A percentile compares a stretch with the other conserved stretches of the same genome.
Evolutionary conservation across 2,797 vertebrate species (phyloP).

Genomic region (Bradypus variegatus): DNA sequence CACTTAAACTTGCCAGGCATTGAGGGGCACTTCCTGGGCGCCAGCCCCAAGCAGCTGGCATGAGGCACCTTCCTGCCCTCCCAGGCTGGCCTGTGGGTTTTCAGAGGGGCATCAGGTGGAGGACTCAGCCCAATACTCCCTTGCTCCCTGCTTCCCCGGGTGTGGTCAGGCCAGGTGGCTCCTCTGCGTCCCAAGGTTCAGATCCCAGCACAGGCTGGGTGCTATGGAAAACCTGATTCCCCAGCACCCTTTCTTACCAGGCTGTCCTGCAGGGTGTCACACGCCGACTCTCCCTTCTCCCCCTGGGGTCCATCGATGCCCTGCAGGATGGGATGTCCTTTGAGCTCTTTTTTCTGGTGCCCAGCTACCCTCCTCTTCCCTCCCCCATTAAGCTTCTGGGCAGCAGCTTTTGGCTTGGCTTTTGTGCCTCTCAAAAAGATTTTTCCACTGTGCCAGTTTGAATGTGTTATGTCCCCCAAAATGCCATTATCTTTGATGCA

Average conservation of each 20-base stretch:
- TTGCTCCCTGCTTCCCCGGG: neutral
- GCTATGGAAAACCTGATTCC: neutral
- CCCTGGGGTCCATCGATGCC: conserved; percentile 87
- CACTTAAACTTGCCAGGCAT: neutral
- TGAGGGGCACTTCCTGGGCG: neutral
- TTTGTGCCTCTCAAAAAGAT: neutral
- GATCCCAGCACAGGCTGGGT: neutral
- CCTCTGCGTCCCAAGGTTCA: neutral
- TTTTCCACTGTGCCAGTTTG: neutral
- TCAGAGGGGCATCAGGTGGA: neutral
- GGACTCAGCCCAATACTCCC: neutral
- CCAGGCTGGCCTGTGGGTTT: neutral
- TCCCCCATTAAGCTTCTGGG: neutral
- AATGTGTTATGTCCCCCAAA: too few relatives aligned
- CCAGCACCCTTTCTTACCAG: conserved; percentile 76
- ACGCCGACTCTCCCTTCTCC: conserved; percentile 85
- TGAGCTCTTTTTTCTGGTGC: neutral
- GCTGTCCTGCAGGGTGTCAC: conserved; percentile 80
- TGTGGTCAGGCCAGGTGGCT: neutral
- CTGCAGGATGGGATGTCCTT: conserved; percentile 66
- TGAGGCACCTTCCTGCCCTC: neutral
- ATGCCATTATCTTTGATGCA: too few relatives aligned
- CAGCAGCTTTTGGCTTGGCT: neutral
- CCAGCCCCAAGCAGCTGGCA: neutral
- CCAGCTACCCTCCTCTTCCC: neutral